phyloP scores from a whole-genome alignment of 2,888 invertebrate genomes.

The Acronicta aceris region DNA sequence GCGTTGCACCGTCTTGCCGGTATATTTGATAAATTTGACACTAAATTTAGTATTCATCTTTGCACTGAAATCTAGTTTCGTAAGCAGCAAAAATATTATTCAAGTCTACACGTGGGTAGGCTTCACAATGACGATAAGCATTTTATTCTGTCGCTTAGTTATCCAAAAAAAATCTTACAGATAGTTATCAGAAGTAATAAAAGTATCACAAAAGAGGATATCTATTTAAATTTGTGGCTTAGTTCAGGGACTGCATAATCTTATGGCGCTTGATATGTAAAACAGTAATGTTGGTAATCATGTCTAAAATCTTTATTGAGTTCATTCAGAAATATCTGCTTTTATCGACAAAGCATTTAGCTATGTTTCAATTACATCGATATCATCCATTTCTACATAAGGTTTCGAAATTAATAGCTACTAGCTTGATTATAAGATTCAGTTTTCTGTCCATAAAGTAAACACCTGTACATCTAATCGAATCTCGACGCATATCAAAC shows the following conservation, averaged over 20 bases:
- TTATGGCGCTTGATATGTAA: neutral
- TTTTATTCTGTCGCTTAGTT: slow-evolving; percentile 46
- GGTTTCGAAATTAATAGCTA: neutral
- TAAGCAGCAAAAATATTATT: slow-evolving; percentile 49
- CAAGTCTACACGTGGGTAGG: slow-evolving; percentile 46
- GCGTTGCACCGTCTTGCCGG: slow-evolving; percentile 18
- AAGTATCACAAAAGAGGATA: slow-evolving; percentile 43
- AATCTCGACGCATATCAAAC: slow-evolving; percentile 41
- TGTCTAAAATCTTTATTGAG: neutral
- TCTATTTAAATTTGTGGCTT: slow-evolving; percentile 23
- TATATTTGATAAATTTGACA: slow-evolving; percentile 19
- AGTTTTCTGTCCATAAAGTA: slow-evolving; percentile 24
- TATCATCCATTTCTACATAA: neutral
- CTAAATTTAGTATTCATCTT: slow-evolving; percentile 53
- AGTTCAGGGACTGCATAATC: slow-evolving; percentile 7
- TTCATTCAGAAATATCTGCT: neutral
- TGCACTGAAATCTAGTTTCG: slow-evolving; percentile 48
- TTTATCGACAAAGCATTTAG: neutral
- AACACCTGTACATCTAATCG: slow-evolving; percentile 38
- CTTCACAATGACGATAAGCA: slow-evolving; percentile 43
- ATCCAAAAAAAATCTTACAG: slow-evolving; percentile 47
- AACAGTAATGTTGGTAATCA: neutral
- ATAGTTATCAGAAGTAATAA: slow-evolving; percentile 48
- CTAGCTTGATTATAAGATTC: slow-evolving; percentile 19
- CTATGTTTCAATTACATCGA: neutral